Evolutionary conservation across 2,113 vertebrate species (phyloP).

Genomic region (Muscicapa adusta): DNA sequence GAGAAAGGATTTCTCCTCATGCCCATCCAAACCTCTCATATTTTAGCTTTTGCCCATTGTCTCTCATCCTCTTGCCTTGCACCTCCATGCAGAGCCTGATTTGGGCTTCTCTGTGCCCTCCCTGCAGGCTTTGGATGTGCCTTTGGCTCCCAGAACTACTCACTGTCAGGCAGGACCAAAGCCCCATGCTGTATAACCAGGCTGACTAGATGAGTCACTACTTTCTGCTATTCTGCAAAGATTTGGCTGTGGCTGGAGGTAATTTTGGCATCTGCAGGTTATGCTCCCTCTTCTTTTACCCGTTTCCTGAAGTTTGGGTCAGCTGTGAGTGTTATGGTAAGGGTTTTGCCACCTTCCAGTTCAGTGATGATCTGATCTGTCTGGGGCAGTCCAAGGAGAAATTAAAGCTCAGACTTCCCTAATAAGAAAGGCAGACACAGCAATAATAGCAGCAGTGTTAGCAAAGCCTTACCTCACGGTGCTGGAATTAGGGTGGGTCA

Average conservation of each 20-base stretch:
- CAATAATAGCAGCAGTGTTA: not conserved
- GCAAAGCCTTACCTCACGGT: slow-evolving; percentile 65
- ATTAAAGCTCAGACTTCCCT: not conserved
- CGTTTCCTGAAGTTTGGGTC: not conserved
- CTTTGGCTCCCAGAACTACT: not conserved
- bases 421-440: not conserved
- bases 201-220: not conserved
- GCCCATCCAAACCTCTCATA: not conserved
- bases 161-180: fast-evolving
- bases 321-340: not conserved
- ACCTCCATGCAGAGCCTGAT: fast-evolving
- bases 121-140: not conserved
- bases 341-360: not conserved
- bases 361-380: not conserved
- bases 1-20: not conserved
- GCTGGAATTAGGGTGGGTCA: slow-evolving; percentile 64
- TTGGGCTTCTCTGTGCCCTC: not conserved
- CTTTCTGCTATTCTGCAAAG: not conserved
- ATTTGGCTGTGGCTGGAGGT: not conserved
- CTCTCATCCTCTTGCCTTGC: not conserved
- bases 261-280: not conserved
- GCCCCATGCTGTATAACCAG: not conserved
- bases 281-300: not conserved
- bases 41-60: not conserved
- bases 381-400: not conserved